Percentiles rank a stretch among this genome's conserved stretches.
Evolutionary conservation across 2,797 vertebrate species (phyloP).

Genomic region (Amblyraja radiata): DNA sequence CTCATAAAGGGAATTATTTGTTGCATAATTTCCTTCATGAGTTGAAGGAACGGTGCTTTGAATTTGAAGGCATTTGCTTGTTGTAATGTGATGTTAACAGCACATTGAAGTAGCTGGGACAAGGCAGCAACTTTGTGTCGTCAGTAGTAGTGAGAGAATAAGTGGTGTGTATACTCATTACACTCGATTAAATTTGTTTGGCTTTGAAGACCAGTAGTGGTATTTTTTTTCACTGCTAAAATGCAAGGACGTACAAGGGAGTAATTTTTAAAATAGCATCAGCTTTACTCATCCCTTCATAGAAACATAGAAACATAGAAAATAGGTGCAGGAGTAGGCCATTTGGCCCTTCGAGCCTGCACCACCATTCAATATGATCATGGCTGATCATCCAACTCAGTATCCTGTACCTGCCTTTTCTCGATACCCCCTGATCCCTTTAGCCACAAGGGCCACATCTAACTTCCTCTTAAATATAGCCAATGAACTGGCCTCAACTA

Average conservation of each 20-base stretch:
- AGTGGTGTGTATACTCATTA: background rate
- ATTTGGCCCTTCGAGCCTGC: too few species aligned
- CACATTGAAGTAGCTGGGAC: background rate
- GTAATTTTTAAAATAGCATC: background rate
- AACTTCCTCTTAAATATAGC: too few species aligned
- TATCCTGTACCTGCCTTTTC: too few species aligned
- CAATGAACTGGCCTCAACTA: too few species aligned
- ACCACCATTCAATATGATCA: too few species aligned
- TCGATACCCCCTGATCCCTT: too few species aligned
- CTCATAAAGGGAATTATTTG: background rate
- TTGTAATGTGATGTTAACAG: background rate
- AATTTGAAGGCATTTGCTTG: background rate
- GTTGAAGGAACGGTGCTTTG: background rate
- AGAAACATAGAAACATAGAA: too few species aligned
- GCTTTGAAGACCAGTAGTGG: background rate
- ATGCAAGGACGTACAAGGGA: background rate
- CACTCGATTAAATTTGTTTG: background rate
- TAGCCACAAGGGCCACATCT: too few species aligned
- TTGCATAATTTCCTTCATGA: background rate
- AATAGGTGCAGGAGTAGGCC: too few species aligned
- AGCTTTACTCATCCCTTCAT: background rate
- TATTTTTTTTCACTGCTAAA: background rate
- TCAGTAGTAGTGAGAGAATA: background rate
- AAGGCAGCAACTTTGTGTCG: too few species aligned
- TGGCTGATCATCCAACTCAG: too few species aligned